Percentiles rank a stretch among this genome's conserved stretches.
These are phyloP conservation scores for Ageneiosus marmoratus DNA, from an alignment of 2,113 vertebrate genomes.

Conservation along the genomic window DNA sequence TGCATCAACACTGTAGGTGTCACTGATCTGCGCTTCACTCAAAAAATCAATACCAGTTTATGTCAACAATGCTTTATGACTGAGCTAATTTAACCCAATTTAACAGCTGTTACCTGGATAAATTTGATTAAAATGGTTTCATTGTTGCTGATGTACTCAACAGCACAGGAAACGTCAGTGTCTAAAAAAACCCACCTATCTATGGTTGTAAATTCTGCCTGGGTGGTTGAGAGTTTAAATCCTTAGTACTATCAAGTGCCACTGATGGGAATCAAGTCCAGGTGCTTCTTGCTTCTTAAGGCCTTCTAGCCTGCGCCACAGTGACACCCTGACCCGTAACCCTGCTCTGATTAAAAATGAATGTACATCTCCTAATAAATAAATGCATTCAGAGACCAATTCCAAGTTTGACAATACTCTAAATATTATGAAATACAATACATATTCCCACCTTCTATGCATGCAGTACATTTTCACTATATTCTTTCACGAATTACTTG, in stretches of 20 bases:
- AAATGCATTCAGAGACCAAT: not conserved
- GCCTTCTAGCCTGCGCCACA: too few relatives aligned
- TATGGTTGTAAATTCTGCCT: not conserved
- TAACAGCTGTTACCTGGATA: not conserved
- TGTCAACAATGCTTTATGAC: not conserved
- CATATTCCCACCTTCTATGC: not conserved
- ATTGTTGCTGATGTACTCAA: not conserved
- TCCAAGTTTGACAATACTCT: not conserved
- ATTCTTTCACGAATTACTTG: not conserved
- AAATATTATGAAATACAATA: not conserved
- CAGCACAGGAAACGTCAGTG: not conserved
- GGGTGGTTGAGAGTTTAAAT: not conserved
- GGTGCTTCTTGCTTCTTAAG: too few relatives aligned
- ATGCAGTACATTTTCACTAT: too few relatives aligned
- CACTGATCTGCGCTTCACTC: not conserved
- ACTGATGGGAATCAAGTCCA: not conserved
- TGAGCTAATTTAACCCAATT: not conserved
- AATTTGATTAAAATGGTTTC: not conserved
- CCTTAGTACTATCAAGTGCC: not conserved
- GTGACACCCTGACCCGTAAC: not conserved
- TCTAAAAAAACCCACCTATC: not conserved
- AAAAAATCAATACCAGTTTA: not conserved
- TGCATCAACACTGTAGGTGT: not conserved
- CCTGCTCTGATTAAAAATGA: not conserved
- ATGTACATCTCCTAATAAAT: not conserved